phyloP scores from a whole-genome alignment of 2,888 invertebrate species.

The Melinaea marsaeus region DNA sequence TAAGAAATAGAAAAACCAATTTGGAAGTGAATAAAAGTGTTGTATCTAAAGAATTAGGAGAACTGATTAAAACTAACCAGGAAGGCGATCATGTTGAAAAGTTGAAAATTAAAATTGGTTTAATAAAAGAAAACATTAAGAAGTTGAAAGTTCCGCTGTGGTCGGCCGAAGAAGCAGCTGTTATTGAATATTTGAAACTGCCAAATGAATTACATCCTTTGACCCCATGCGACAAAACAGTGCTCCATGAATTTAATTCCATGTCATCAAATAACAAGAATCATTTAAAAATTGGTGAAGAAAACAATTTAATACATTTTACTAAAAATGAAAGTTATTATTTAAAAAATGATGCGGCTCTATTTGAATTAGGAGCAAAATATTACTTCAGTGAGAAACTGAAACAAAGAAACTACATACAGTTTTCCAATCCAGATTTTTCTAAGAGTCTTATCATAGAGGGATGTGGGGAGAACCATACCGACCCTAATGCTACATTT shows the following conservation, averaged over 20 bases:
- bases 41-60: conserved; percentile 68
- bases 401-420: conserved; percentile 73
- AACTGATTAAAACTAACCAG: conserved; percentile 54
- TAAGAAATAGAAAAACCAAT: conserved; percentile 67
- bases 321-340: conserved; percentile 79
- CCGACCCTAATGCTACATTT: conserved; percentile 75
- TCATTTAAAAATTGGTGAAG: conserved; percentile 77
- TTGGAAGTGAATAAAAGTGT: conserved; percentile 74
- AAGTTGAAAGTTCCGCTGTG: conserved; percentile 80
- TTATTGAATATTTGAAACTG: conserved; percentile 80
- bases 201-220: conserved; percentile 83
- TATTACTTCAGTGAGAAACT: conserved; percentile 70
- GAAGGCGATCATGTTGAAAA: conserved; percentile 65
- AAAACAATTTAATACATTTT: conserved; percentile 76
- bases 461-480: conserved; percentile 81
- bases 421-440: conserved; percentile 88
- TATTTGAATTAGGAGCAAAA: conserved; percentile 82
- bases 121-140: conserved; percentile 81
- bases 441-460: conserved; percentile 85
- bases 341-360: conserved; percentile 81
- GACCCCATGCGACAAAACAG: conserved; percentile 75
- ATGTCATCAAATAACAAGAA: conserved; percentile 54
- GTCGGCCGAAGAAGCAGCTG: conserved; percentile 84
- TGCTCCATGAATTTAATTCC: conserved; percentile 46
- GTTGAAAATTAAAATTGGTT: conserved; percentile 75